Evolutionary conservation across 1,140 invertebrate genomes (phyloP).

Genomic region (Frieseomelitta varia): DNA sequence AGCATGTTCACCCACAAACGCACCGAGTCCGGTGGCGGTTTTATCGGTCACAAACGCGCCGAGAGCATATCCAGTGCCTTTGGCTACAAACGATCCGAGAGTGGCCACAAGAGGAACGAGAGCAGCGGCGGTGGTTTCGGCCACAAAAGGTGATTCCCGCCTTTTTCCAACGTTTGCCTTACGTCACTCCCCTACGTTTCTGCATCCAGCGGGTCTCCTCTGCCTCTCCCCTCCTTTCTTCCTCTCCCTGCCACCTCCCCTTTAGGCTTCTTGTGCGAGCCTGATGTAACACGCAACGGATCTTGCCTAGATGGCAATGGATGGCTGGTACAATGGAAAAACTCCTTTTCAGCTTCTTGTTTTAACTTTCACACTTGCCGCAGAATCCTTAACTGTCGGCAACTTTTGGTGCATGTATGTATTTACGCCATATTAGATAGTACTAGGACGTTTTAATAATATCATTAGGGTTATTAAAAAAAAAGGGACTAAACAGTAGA

Average conservation of each 20-base stretch:
- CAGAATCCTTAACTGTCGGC: no score
- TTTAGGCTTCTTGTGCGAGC: background rate
- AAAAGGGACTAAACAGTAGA: no score
- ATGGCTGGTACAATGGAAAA: no score
- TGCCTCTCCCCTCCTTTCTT: no score
- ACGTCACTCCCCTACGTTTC: background rate
- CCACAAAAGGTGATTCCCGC: slow-evolving; percentile 72
- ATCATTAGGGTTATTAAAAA: no score
- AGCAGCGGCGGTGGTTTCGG: slow-evolving; percentile 75
- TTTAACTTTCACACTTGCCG: no score
- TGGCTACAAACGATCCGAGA: slow-evolving; percentile 78
- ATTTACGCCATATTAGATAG: no score
- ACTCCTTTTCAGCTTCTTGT: no score
- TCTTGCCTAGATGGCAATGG: no score
- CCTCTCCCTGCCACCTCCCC: no score
- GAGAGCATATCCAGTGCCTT: slow-evolving; percentile 81
- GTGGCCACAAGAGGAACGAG: slow-evolving; percentile 77
- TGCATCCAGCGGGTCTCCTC: background rate
- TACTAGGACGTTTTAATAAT: no score
- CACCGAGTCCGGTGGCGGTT: slow-evolving; percentile 76
- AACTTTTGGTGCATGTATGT: no score
- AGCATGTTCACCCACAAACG: slow-evolving; percentile 78
- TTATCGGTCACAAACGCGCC: slow-evolving; percentile 77
- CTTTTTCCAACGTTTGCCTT: background rate
- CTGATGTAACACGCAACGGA: background rate